Percentiles rank a stretch among this genome's conserved stretches.
Evolutionary conservation across 2,888 invertebrate species (phyloP).

Genomic region (Lithophane ornitopus): DNA sequence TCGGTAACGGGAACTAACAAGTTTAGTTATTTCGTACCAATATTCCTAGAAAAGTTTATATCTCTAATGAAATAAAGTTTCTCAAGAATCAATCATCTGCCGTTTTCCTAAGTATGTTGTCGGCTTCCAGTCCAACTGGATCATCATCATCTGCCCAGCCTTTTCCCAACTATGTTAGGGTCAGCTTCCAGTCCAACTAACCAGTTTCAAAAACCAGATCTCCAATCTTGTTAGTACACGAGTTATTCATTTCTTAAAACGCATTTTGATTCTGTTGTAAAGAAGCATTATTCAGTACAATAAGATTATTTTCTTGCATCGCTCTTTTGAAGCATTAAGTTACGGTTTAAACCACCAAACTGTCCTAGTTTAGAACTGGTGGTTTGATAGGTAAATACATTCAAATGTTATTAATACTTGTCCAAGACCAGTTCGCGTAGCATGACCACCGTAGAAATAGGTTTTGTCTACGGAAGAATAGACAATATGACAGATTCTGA

Average conservation of each 20-base stretch:
- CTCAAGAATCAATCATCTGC: too few relatives aligned
- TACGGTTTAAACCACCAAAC: background rate
- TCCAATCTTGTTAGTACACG: background rate
- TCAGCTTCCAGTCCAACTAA: too few relatives aligned
- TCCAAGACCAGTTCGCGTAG: too few relatives aligned
- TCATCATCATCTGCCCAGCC: too few relatives aligned
- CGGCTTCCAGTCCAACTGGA: background rate
- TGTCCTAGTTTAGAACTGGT: too few relatives aligned
- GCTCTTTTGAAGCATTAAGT: background rate
- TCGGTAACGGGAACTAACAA: slow-evolving; percentile 9
- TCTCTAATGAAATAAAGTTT: background rate
- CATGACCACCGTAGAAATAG: too few relatives aligned
- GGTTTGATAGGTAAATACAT: too few relatives aligned
- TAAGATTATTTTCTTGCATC: background rate
- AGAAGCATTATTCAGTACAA: background rate
- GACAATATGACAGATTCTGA: too few relatives aligned
- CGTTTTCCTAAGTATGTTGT: background rate
- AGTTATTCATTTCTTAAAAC: background rate
- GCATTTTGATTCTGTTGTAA: background rate
- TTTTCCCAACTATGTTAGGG: too few relatives aligned
- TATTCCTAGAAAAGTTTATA: background rate
- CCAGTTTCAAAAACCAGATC: background rate
- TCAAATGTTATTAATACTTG: too few relatives aligned
- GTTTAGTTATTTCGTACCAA: background rate
- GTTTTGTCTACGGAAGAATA: too few relatives aligned